Percentiles rank a stretch among this genome's conserved stretches.
phyloP scores from a whole-genome alignment of 2,113 vertebrate species.

The Periophthalmodon schlosseri region DNA sequence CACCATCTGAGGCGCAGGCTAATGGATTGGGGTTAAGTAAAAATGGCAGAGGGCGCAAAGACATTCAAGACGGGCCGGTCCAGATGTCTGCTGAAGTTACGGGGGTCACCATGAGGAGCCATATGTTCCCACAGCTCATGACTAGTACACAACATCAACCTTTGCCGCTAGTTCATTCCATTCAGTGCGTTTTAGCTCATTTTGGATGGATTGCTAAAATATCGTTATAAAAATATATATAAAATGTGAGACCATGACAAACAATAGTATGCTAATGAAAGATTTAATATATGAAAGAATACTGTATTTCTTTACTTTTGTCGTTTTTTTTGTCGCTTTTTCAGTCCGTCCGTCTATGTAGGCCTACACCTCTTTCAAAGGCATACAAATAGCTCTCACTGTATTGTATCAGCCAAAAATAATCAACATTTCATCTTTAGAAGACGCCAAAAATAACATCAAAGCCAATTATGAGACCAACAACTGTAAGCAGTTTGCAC shows the following conservation, averaged over 20 bases:
- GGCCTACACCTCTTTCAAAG: neutral
- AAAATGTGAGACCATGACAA: neutral
- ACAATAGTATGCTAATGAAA: too few relatives aligned
- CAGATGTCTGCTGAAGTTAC: conserved; percentile 32
- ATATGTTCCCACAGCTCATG: conserved; percentile 40
- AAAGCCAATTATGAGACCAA: conserved; percentile 43
- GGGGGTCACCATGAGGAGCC: conserved; percentile 41
- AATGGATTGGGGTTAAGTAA: conserved; percentile 36
- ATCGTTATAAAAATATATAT: neutral
- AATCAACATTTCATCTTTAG: conserved; percentile 28
- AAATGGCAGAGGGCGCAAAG: conserved; percentile 19
- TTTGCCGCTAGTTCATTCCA: conserved; percentile 8
- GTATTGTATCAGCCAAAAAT: conserved; percentile 15
- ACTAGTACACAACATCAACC: conserved; percentile 41
- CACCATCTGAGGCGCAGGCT: neutral
- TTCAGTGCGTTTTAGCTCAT: neutral
- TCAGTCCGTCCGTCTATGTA: neutral
- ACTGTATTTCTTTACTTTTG: neutral
- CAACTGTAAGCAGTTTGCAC: conserved; percentile 22
- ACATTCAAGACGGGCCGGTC: conserved; percentile 23
- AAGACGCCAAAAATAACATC: conserved; percentile 51
- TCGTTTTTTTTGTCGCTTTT: neutral
- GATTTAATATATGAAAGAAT: neutral
- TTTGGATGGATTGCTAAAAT: too few relatives aligned
- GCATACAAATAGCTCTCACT: neutral